Conservation (phyloP, 2,888 invertebrate species). For the Lagria hirta region DNA sequence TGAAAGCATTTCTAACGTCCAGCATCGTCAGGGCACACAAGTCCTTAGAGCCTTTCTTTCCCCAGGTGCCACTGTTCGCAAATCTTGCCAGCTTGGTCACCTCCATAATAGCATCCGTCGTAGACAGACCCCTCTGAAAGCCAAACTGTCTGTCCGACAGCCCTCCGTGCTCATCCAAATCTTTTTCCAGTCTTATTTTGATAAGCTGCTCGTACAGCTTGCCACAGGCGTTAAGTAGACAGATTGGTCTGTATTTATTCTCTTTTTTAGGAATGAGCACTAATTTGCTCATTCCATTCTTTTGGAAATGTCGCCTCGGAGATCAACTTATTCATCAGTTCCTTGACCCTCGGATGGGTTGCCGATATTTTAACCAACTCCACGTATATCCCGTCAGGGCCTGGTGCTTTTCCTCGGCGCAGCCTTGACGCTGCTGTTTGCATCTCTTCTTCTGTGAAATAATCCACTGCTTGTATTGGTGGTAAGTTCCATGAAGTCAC, state of each 20-base stretch:
- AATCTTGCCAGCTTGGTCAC: slow-evolving; percentile 1
- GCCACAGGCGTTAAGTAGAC: slow-evolving; percentile 33
- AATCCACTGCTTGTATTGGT: too few relatives aligned
- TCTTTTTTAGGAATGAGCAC: slow-evolving; percentile 13
- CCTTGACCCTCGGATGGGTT: slow-evolving; percentile 9
- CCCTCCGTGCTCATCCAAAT: slow-evolving; percentile 21
- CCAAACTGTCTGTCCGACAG: slow-evolving; percentile 28
- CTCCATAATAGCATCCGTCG: slow-evolving; percentile 12
- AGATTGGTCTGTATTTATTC: slow-evolving; percentile 30
- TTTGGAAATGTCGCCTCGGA: slow-evolving; percentile 18
- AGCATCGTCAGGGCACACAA: slow-evolving; percentile 1
- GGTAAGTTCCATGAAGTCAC: not conserved
- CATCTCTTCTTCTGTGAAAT: slow-evolving; percentile 20
- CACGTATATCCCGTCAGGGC: slow-evolving; percentile 31
- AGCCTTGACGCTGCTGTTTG: slow-evolving; percentile 14
- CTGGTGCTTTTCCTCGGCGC: slow-evolving; percentile 30
- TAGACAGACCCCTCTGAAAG: slow-evolving; percentile 31
- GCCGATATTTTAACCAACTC: slow-evolving; percentile 26
- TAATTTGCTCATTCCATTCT: slow-evolving; percentile 30
- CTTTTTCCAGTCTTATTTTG: slow-evolving; percentile 27
- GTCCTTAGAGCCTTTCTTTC: not conserved
- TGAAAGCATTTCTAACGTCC: slow-evolving; percentile 18
- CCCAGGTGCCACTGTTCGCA: not conserved
- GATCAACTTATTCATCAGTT: slow-evolving; percentile 19
- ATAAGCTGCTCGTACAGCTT: slow-evolving; percentile 38